These are phyloP conservation scores for Drosophila maculinotata DNA, from an alignment of 2,888 invertebrate genomes.

Conservation along the genomic window DNA sequence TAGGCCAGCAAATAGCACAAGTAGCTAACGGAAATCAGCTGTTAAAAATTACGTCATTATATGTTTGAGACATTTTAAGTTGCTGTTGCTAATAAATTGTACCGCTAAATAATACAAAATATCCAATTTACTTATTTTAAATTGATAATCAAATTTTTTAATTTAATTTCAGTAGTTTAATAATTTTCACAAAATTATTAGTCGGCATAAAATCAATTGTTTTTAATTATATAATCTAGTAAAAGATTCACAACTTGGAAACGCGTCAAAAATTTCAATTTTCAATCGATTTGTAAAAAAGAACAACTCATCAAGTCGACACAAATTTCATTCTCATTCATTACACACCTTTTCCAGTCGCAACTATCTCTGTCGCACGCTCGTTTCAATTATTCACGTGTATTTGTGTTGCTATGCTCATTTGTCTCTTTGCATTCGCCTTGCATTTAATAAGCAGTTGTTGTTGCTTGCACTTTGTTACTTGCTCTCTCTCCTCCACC, in stretches of 20 bases:
- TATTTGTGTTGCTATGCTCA: slow-evolving; percentile 27
- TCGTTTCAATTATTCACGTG: slow-evolving; percentile 19
- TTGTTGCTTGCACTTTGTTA: slow-evolving; percentile 54
- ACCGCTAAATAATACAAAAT: neutral
- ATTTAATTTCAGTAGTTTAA: too few species aligned
- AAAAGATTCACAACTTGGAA: too few species aligned
- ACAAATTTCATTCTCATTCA: slow-evolving; percentile 17
- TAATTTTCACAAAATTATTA: too few species aligned
- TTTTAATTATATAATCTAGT: too few species aligned
- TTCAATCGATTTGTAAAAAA: neutral
- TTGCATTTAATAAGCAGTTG: slow-evolving; percentile 49
- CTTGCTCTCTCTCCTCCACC: slow-evolving; percentile 17
- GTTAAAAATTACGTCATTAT: slow-evolving; percentile 27
- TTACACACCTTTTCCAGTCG: slow-evolving; percentile 22
- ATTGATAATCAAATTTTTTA: too few species aligned
- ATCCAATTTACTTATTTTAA: too few species aligned
- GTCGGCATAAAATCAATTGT: too few species aligned
- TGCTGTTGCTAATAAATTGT: neutral
- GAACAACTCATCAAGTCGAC: neutral
- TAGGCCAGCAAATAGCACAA: slow-evolving; percentile 7
- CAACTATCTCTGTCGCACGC: slow-evolving; percentile 24
- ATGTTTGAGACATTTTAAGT: neutral
- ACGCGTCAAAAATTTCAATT: too few species aligned
- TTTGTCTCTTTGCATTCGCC: slow-evolving; percentile 34
- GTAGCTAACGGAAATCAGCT: slow-evolving; percentile 4